phyloP scores from a whole-genome alignment of 2,888 invertebrate species.

The Ommatoiulus sabulosus region DNA sequence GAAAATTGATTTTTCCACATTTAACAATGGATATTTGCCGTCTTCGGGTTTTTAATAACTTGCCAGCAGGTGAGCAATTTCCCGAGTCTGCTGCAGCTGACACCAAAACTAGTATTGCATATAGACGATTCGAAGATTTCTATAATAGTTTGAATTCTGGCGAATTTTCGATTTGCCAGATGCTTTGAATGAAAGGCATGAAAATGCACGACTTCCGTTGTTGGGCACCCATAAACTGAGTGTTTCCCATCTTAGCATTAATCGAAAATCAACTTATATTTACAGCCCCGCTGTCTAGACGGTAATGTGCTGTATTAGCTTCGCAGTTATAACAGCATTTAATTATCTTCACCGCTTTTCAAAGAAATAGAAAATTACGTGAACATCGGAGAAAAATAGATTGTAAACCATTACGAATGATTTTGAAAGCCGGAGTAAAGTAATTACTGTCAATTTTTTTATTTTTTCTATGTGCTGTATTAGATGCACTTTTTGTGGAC shows the following conservation, averaged over 20 bases:
- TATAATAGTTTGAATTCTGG: neutral
- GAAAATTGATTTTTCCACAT: neutral
- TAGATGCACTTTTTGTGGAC: too few relatives aligned
- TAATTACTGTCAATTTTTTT: too few relatives aligned
- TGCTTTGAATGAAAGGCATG: neutral
- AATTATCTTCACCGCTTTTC: too few relatives aligned
- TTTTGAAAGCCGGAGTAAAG: too few relatives aligned
- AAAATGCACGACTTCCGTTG: neutral
- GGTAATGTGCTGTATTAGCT: neutral
- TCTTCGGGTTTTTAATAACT: neutral
- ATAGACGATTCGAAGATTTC: neutral
- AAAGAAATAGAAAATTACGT: too few relatives aligned
- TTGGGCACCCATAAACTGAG: neutral
- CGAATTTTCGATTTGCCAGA: neutral
- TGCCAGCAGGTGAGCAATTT: neutral
- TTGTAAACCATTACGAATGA: too few relatives aligned
- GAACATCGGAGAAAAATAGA: too few relatives aligned
- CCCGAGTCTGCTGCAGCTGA: neutral
- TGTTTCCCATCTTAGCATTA: neutral
- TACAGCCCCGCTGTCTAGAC: neutral
- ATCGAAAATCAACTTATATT: neutral
- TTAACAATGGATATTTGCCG: constrained; percentile 23
- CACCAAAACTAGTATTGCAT: neutral
- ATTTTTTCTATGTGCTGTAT: too few relatives aligned
- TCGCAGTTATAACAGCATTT: neutral